Base-by-base conservation (phyloP, 2,888 invertebrate species). In the Napeogenes inachia region DNA sequence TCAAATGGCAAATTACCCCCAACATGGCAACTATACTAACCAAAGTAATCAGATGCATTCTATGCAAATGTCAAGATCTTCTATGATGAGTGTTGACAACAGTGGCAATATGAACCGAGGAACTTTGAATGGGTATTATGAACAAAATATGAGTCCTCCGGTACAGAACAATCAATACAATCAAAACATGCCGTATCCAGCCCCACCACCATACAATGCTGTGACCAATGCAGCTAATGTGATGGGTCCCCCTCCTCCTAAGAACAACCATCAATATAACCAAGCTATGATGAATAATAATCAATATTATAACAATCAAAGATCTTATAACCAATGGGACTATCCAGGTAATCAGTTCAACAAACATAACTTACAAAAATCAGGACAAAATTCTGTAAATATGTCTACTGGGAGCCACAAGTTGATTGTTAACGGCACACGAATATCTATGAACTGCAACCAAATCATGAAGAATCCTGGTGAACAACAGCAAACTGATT, bases 211-310 rank as follows among this genome's bases (percentile, higher is more conserved):
- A 0, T 87, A 86, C 71, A 88, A 87, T 64, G 70, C 89, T 2
- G 85, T 82, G 4, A 88, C 87, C 4, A 91, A 91, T 62, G 80
- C 84, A 61, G 79, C 79, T 0, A 88, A 88, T 65, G 85, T 87
- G 0, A 90, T 90, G 89, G 89, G 89, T 1, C 89, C 89, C 10
- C 89, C 89, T 2, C 87, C 89, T 46, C 90, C 89, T 3, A 89
- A 89, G 67, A 89, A 90, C 66, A 89, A 87, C 65, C 89, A 90
- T 55, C 89, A 89, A 57, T 89, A 88, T 70, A 89, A 89, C 61
- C 88, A 89, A 75, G 82, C 86, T 0, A 89, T 89, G 87, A 83
- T 88, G 82, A 89, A 89, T 67, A 89, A 85, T 70, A 89, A 89
- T 63, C 89, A 89, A 73, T 89, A 89, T 68, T 89, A 85, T 68